A percentile compares a stretch with the other conserved stretches of the same genome.
phyloP scores from a whole-genome alignment of 1,140 invertebrate species.

The Sweltsa coloradensis region DNA sequence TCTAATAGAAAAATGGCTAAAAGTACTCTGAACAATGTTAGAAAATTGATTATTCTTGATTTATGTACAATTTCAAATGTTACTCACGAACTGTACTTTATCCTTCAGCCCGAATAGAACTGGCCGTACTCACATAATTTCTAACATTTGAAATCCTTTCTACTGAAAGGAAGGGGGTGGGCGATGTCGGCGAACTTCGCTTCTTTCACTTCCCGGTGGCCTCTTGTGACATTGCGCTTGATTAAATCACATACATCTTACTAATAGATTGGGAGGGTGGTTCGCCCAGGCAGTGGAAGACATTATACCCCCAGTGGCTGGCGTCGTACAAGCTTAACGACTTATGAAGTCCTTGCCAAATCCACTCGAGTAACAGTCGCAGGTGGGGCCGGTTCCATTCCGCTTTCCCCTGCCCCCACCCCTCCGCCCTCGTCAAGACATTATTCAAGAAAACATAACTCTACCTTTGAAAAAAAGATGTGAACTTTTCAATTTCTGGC shows the following conservation, averaged over 20 bases:
- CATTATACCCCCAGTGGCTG: background rate
- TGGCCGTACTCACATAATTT: too few relatives aligned
- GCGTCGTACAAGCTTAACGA: conserved; percentile 6
- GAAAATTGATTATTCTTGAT: too few relatives aligned
- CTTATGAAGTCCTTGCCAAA: conserved; percentile 8
- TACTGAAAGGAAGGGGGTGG: too few relatives aligned
- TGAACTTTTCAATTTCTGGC: too few relatives aligned
- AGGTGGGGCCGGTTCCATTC: background rate
- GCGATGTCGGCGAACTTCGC: background rate
- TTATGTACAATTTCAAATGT: too few relatives aligned
- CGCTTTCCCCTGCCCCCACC: background rate
- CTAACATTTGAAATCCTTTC: too few relatives aligned
- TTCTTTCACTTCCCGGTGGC: background rate
- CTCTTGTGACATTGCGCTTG: conserved; percentile 3
- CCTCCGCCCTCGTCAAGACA: background rate
- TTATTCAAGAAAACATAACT: too few relatives aligned
- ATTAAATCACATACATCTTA: conserved; percentile 16
- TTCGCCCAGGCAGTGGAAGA: background rate
- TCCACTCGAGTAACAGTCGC: background rate
- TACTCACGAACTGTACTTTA: too few relatives aligned
- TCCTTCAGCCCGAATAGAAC: too few relatives aligned
- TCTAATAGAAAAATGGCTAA: too few relatives aligned
- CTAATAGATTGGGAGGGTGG: conserved; percentile 3
- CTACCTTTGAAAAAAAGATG: too few relatives aligned
- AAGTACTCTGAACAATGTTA: too few relatives aligned